A percentile compares a stretch with the other conserved stretches of the same genome.
Conservation (phyloP, 2,113 vertebrate genomes). For the Triplophysa tibetana region DNA sequence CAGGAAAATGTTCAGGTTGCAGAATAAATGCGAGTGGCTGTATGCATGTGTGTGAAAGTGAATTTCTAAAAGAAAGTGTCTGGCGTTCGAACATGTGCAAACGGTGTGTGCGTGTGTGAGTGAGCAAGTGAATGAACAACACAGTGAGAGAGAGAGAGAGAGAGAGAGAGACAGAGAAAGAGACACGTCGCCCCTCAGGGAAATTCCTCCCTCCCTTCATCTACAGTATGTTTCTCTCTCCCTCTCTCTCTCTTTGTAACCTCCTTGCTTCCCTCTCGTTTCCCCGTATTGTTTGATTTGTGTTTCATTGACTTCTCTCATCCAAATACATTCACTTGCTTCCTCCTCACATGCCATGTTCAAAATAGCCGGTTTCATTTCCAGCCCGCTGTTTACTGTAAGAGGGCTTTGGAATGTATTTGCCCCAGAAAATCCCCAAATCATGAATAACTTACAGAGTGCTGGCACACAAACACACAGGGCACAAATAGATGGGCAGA, state of each 20-base stretch:
- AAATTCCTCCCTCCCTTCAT: constrained; percentile 34
- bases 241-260: constrained; percentile 9
- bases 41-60: constrained; percentile 26
- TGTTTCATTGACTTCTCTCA: constrained; percentile 46
- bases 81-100: not conserved
- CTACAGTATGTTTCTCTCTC: constrained; percentile 22
- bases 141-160: constrained; percentile 23
- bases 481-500: constrained; percentile 45
- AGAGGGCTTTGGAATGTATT: constrained; percentile 42
- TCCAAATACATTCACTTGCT: constrained; percentile 44
- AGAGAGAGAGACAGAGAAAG: constrained; percentile 44
- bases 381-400: constrained; percentile 15
- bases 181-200: constrained; percentile 51
- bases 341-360: constrained; percentile 2
- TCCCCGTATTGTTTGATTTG: constrained; percentile 44
- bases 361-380: constrained; percentile 5
- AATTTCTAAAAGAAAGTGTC: constrained; percentile 20
- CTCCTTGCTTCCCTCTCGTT: constrained; percentile 4
- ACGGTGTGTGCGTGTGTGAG: constrained; percentile 20
- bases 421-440: constrained; percentile 45
- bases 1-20: not conserved
- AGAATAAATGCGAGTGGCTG: constrained; percentile 23
- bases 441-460: constrained; percentile 68
- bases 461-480: constrained; percentile 45
- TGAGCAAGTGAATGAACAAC: constrained; percentile 37